Base-by-base conservation (phyloP, 1,140 invertebrate species). In the Sarcophaga bullata region DNA sequence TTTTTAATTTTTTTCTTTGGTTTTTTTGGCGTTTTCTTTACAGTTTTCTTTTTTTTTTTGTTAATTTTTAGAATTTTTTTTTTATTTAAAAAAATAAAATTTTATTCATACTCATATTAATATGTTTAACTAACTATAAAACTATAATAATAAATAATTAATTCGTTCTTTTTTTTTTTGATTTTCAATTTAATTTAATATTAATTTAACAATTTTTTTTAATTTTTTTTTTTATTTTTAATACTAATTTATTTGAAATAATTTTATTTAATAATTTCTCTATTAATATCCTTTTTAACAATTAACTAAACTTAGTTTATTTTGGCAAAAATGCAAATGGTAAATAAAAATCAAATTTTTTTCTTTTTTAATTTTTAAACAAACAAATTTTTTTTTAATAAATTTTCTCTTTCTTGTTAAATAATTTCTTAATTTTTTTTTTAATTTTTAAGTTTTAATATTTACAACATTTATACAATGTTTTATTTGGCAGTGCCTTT, bases 301-400 rank as follows among this genome's bases (percentile, higher is more conserved):
- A 75, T 52, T 78, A 50, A 78, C 75, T 78, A 78, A 78, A 78
- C 75, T 78, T 78, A 78, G 75, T 78, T 78, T 78, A 78, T 78
- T 78, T 78, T 78, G 75, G 75, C 75, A 78, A 78, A 72, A 78
- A 78, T 78, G 75, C 75, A 78, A 78, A 10, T 78, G 48, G 75
- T 50, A 78, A 78, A 78, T 52, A 50, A 50, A 19, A 3, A 78
- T 25, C 50, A 78, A 50, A 50, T 76, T 58, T 58, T 78, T 25
- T 19, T 52, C 25, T 76, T 76, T 76, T 25, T 19, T 37, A 37
- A 68, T 19, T 68, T 19, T 19, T 68, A 17, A 19, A 4, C 8
- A n/a, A n/a, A n/a, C n/a, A n/a, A n/a, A n/a, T 6, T 1, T 68
- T 68, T 19, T 9, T 9, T 68, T 68, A 19, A 68, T 62, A 5